Conservation (phyloP, 2,113 vertebrate genomes). For the human region GRCh38 chr4:68470501-68471000, state of each 20-base stretch:
- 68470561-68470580: background rate
- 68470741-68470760: background rate
- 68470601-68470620: background rate
- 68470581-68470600: background rate
- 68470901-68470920: background rate
- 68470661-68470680: background rate
- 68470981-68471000: background rate
- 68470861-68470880: background rate
- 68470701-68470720: background rate
- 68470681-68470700: background rate
- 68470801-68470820: background rate
- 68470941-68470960: background rate
- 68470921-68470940: background rate
- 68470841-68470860: background rate
- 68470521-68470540: background rate
- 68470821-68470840: background rate
- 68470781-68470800: background rate
- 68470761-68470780: background rate
- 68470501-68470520: background rate
- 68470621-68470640: slow-evolving; percentile 11
- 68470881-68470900: background rate
- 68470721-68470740: background rate
- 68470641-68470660: background rate
- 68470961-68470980: background rate
- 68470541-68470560: slow-evolving; percentile 31